Conservation (phyloP, 2,113 vertebrate species). For the Brachypteracias leptosomus region DNA sequence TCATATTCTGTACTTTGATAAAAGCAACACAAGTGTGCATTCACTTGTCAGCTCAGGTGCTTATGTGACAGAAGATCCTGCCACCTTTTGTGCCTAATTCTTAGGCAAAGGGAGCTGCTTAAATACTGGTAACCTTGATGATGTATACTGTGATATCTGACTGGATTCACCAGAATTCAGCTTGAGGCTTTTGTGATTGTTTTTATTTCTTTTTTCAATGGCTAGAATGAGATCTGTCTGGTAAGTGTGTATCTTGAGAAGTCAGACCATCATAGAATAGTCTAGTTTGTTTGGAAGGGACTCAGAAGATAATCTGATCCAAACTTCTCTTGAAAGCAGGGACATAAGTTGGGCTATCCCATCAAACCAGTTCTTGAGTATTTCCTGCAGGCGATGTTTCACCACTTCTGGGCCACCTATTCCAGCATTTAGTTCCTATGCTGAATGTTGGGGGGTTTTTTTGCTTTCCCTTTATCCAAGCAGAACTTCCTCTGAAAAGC, state of each 20-base stretch:
- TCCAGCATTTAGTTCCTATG: not conserved
- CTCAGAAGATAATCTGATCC: not conserved
- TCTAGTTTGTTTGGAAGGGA: not conserved
- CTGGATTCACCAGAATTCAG: not conserved
- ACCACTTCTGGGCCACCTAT: not conserved
- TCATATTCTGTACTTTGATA: accelerated
- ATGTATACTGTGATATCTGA: not conserved
- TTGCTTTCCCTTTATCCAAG: not conserved
- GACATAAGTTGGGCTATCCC: not conserved
- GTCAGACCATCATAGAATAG: not conserved
- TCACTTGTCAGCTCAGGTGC: not conserved
- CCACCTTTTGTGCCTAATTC: not conserved
- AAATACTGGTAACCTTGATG: not conserved
- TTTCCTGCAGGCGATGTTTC: not conserved
- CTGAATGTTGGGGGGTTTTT: not conserved
- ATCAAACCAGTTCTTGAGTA: not conserved
- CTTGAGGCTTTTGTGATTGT: not conserved
- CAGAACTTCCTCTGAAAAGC: not conserved
- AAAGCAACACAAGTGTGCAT: not conserved
- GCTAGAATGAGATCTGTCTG: not conserved
- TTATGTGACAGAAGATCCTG: not conserved
- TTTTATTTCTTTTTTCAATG: not conserved
- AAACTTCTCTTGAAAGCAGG: not conserved
- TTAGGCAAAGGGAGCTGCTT: not conserved
- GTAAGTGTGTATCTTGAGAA: not conserved